Evolutionary conservation across 2,797 vertebrate species (phyloP).

Genomic region (Synanceia verrucosa): DNA sequence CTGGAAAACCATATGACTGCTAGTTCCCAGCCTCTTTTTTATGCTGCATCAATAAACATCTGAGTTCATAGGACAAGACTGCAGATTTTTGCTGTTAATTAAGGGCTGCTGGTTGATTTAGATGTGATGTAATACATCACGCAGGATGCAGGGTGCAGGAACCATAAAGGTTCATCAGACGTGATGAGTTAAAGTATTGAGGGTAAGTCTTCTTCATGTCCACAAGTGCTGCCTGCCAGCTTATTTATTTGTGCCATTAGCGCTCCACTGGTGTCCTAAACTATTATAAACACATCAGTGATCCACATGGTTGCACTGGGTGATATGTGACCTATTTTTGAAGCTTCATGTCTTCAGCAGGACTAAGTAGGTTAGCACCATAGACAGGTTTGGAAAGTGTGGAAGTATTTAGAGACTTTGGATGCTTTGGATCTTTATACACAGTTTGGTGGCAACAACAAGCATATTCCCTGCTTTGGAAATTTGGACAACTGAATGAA

Average conservation of each 20-base stretch:
- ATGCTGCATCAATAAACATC: constrained; percentile 57
- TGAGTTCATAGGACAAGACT: constrained; percentile 26
- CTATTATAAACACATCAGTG: background rate
- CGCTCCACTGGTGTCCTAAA: background rate
- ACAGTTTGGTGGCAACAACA: background rate
- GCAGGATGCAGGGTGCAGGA: background rate
- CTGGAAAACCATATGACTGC: constrained; percentile 36
- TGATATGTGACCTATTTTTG: background rate
- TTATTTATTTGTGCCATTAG: background rate
- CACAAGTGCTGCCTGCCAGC: background rate
- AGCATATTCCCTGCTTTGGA: background rate
- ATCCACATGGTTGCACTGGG: background rate
- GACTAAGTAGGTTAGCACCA: background rate
- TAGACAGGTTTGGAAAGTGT: background rate
- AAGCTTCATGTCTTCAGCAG: background rate
- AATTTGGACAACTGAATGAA: background rate
- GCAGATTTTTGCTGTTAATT: constrained; percentile 13
- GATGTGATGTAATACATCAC: background rate
- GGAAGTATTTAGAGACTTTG: background rate
- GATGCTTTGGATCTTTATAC: background rate
- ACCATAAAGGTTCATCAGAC: background rate
- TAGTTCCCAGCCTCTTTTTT: constrained; percentile 57
- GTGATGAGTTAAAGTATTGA: background rate
- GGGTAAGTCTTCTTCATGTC: background rate
- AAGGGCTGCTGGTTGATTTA: background rate